Percentiles rank a stretch among this genome's conserved stretches.
phyloP scores from a whole-genome alignment of 1,140 invertebrate genomes.

The Caenorhabditis tropicalis region DNA sequence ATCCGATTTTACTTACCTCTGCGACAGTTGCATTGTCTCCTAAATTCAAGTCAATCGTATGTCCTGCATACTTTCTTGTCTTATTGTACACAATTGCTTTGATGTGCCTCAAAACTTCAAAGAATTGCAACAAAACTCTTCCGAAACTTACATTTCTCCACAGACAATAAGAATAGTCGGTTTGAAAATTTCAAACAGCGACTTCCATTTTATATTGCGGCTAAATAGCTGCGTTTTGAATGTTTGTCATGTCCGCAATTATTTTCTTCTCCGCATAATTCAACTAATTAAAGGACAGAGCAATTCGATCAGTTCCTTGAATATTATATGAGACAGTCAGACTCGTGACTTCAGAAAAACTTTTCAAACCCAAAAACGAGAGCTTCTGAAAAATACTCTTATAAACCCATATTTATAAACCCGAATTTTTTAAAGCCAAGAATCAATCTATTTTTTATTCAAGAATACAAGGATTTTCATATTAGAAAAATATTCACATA shows the following conservation, averaged over 20 bases:
- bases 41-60: constrained; percentile 46
- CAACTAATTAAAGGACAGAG: neutral
- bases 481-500: too few species aligned
- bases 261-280: neutral
- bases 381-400: too few species aligned
- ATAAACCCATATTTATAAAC: too few species aligned
- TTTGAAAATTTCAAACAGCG: neutral
- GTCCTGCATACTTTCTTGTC: constrained; percentile 51
- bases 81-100: constrained; percentile 58
- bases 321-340: neutral
- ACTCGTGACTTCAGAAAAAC: too few species aligned
- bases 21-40: constrained; percentile 40
- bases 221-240: constrained; percentile 4
- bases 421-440: too few species aligned
- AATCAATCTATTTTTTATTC: too few species aligned
- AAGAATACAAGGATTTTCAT: too few species aligned
- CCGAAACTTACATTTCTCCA: neutral
- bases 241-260: neutral
- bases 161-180: neutral
- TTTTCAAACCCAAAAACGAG: too few species aligned
- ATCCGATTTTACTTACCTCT: neutral
- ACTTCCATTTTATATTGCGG: neutral
- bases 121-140: neutral
- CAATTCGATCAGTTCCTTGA: neutral
- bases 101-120: constrained; percentile 42